A percentile compares a stretch with the other conserved stretches of the same genome.
phyloP scores from a whole-genome alignment of 2,797 vertebrate species.

The Heteromormyrus szaboi region DNA sequence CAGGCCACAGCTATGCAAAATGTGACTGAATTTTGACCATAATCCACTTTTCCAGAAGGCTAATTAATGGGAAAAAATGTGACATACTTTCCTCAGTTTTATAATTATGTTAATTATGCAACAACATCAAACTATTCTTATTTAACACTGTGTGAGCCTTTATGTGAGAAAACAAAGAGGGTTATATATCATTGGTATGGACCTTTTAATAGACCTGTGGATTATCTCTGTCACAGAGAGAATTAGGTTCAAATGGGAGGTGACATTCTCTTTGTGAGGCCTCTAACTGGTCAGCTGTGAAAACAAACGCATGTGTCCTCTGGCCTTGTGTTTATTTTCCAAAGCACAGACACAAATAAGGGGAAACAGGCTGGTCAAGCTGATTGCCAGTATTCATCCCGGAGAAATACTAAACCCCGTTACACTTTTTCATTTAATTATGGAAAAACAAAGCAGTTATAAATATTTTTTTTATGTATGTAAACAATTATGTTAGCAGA shows the following conservation, averaged over 20 bases:
- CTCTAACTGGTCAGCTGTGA: slow-evolving; percentile 13
- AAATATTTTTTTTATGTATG: background rate
- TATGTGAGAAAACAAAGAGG: background rate
- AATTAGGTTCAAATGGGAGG: background rate
- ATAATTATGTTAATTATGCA: background rate
- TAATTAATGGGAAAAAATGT: background rate
- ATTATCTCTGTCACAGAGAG: background rate
- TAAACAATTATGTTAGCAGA: background rate
- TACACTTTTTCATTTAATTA: background rate
- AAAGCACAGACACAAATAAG: slow-evolving; percentile 14
- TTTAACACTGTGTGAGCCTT: background rate
- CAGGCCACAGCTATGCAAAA: background rate
- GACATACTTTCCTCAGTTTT: background rate
- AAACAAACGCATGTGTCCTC: slow-evolving; percentile 5
- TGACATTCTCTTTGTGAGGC: background rate
- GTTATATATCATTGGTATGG: background rate
- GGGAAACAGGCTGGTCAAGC: background rate
- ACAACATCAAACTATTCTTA: background rate
- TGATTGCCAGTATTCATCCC: background rate
- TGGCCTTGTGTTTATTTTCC: slow-evolving; percentile 20
- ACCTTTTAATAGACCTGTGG: background rate
- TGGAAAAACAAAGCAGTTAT: slow-evolving; percentile 5
- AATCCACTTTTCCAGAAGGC: background rate
- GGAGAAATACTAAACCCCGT: background rate
- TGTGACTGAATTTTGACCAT: slow-evolving; percentile 7